Evolutionary conservation across 30 jellyfish, hydroid and myxozoan genomes (phyloP).

Genomic region (Euphysa ruthae): DNA sequence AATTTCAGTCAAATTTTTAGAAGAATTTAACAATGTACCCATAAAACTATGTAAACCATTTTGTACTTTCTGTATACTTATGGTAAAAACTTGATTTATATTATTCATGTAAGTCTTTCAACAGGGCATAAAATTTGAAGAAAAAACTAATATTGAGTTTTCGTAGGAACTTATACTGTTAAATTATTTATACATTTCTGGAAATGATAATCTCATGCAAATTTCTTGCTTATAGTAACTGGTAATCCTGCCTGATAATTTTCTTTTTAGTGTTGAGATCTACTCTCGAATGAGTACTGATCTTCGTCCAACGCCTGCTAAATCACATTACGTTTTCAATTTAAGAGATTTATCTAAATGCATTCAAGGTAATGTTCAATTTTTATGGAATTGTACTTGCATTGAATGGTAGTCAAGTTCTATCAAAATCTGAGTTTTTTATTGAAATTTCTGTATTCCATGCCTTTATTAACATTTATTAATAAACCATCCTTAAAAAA

Average conservation of each 20-base stretch:
- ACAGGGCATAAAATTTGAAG: no score
- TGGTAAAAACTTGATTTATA: not conserved
- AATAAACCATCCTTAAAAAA: no score
- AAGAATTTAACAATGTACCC: no score
- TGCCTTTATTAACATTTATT: no score
- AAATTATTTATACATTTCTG: not conserved
- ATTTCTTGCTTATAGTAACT: not conserved
- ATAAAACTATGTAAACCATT: no score
- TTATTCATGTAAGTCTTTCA: no score
- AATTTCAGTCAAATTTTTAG: no score
- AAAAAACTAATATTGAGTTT: not conserved
- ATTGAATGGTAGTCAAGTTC: no score
- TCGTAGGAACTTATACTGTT: not conserved
- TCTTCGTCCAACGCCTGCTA: constrained; percentile 92
- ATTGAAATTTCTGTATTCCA: no score
- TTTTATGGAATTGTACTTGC: no score
- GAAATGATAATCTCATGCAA: not conserved
- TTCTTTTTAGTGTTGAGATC: constrained; percentile 58
- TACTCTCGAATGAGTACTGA: constrained; percentile 88
- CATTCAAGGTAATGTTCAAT: constrained; percentile 88
- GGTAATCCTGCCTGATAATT: not conserved
- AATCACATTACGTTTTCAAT: constrained; percentile 84
- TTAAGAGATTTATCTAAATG: constrained; percentile 85
- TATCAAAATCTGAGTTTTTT: no score
- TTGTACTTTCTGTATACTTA: no score